phyloP scores from a whole-genome alignment of 2,113 vertebrate genomes.

The Stegastes partitus region DNA sequence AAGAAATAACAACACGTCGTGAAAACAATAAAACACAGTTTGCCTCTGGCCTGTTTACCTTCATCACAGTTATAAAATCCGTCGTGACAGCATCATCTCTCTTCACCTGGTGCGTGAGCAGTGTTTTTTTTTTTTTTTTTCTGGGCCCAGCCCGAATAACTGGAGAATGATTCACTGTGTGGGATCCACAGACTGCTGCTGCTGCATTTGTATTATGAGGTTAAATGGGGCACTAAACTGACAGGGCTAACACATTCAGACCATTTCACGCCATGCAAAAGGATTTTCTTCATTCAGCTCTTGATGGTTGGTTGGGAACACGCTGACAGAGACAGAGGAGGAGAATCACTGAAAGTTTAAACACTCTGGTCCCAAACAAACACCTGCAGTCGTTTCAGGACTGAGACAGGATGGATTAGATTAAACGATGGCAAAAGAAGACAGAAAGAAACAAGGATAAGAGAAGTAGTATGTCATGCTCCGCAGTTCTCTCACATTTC shows the following conservation, averaged over 20 bases:
- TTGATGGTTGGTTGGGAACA: conserved; percentile 45
- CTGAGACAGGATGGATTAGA: conserved; percentile 29
- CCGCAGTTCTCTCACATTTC: conserved; percentile 32
- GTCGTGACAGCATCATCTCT: not conserved
- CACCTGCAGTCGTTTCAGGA: conserved; percentile 46
- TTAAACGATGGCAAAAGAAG: conserved; percentile 15
- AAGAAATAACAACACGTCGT: not conserved
- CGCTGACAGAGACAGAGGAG: conserved; percentile 37
- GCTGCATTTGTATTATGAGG: conserved; percentile 7
- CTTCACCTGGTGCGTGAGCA: not conserved
- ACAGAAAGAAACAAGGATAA: conserved; percentile 33
- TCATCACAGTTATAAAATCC: conserved; percentile 18
- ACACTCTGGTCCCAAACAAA: conserved; percentile 74
- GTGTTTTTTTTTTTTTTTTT: not conserved
- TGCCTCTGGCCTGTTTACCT: conserved; percentile 4
- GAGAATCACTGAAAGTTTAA: conserved; percentile 15
- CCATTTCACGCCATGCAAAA: conserved; percentile 15
- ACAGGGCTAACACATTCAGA: conserved; percentile 20
- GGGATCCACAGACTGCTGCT: conserved; percentile 35
- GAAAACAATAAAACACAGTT: not conserved
- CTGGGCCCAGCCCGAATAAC: conserved; percentile 56
- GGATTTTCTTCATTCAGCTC: conserved; percentile 81
- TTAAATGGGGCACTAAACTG: not conserved
- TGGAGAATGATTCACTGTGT: not conserved
- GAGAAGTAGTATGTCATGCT: conserved; percentile 47